Evolutionary conservation across 2,797 vertebrate species (phyloP).

Genomic region (Vipera ursinii): DNA sequence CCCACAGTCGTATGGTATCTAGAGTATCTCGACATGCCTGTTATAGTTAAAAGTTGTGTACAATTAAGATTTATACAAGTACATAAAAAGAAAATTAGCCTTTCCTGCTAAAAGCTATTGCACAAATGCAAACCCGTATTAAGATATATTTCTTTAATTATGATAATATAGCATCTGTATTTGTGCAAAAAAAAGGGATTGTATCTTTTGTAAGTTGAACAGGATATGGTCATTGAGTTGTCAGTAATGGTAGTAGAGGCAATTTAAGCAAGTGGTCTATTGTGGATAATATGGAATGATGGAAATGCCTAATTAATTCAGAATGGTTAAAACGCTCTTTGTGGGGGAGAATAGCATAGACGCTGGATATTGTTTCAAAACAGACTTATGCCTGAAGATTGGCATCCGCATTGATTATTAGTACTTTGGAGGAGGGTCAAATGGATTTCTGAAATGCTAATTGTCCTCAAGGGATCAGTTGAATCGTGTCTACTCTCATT

Average conservation of each 20-base stretch:
- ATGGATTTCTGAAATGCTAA: slow-evolving; percentile 1
- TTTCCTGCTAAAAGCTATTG: not conserved
- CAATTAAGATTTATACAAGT: slow-evolving; percentile 19
- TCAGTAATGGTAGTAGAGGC: slow-evolving; percentile 44
- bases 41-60: not conserved
- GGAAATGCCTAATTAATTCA: slow-evolving; percentile 14
- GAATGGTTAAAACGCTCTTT: slow-evolving; percentile 8
- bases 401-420: slow-evolving; percentile 27
- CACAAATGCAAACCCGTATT: not conserved
- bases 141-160: not conserved
- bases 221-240: slow-evolving; percentile 37
- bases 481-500: not conserved
- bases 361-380: not conserved
- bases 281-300: slow-evolving; percentile 16
- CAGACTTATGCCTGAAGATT: slow-evolving; percentile 26
- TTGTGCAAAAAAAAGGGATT: slow-evolving; percentile 4
- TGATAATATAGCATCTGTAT: not conserved
- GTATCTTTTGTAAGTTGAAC: slow-evolving; percentile 43
- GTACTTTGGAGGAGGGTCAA: not conserved
- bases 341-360: slow-evolving; percentile 21
- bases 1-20: not conserved
- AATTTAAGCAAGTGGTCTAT: slow-evolving; percentile 31
- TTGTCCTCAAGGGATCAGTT: slow-evolving; percentile 1
- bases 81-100: not conserved
- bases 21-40: slow-evolving; percentile 23